Evolutionary conservation across 2,113 vertebrate species (phyloP), one percentile per base, ranked within the genome.

Genomic region (Sebastes schlegelii): DNA sequence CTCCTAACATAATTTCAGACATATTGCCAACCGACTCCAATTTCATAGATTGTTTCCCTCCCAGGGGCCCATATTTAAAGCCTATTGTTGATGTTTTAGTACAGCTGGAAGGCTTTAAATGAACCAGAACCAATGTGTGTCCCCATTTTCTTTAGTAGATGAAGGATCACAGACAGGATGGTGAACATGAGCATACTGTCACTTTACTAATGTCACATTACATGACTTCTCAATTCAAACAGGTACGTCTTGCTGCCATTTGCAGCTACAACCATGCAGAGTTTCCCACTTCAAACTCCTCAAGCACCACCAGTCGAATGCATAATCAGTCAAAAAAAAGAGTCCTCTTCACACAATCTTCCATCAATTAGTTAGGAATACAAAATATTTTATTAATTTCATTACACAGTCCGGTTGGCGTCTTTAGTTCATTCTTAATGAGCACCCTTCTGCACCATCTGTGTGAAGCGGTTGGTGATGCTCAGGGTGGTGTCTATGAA

Each of bases 401-500:
- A 26, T 23, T 5, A n/a, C 14, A 49, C 11, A 80, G 82, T 86
- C 78, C 40, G 0, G 3, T 7, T 63, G 54, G 51, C 49, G 4
- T 61, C 19, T 8, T 3, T 1, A 45, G 80, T 84, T 74, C 79
- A 0, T 67, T 0, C 9, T 95, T 84, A 96, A 23, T 96, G 95
- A 1, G 88, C 67, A 26, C 97, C 96, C 83, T 98, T 98, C 93
- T 98, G 97, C 68, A 98, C 94, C 89, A 98, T 96, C 91, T 98
- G 97, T 2, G 97, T 95, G 92, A 98, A 98, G 70, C 97, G 96
- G 86, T 96, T 96, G 76, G 97, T 98, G 88, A 98, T 96, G 66
- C 91, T 69, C 71, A 98, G 92, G 16, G 97, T 97, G 63, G 97
- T 97, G 90, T 98, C 97, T 23, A 98, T 97, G 93, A 98, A 98